Conservation (phyloP, 35 echinoderm and acorn worm genomes). For the Eucidaris tribuloides region DNA sequence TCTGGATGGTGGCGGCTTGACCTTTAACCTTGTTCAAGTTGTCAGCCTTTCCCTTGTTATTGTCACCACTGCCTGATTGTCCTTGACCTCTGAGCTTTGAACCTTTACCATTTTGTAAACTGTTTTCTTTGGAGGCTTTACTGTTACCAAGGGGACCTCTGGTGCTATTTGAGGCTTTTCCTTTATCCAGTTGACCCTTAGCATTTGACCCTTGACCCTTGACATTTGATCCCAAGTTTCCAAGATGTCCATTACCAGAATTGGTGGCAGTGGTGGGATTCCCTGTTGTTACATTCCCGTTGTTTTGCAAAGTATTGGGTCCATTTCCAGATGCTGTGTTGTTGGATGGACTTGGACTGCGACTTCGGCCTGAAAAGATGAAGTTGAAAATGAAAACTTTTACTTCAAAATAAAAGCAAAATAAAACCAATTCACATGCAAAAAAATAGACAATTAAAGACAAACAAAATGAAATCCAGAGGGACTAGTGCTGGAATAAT, state of each 20-base stretch:
- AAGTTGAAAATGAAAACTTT: not conserved
- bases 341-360: conserved; percentile 29
- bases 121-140: not conserved
- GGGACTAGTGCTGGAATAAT: not conserved
- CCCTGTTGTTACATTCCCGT: not conserved
- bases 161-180: not conserved
- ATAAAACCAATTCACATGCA: not conserved
- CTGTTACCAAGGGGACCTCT: not conserved
- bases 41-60: not conserved
- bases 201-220: conserved; percentile 9
- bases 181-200: conserved; percentile 17
- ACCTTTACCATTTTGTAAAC: not conserved
- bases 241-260: not conserved
- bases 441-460: not conserved
- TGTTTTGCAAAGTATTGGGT: not conserved
- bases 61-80: not conserved
- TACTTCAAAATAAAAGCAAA: not conserved
- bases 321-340: not conserved
- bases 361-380: conserved; percentile 38
- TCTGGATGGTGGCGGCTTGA: too few species aligned
- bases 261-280: not conserved
- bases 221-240: conserved; percentile 1
- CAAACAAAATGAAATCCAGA: not conserved
- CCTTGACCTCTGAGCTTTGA: conserved; percentile 37
- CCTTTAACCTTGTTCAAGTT: not conserved